Conservation (phyloP, 2,113 vertebrate genomes). For the Pao palembangensis region DNA sequence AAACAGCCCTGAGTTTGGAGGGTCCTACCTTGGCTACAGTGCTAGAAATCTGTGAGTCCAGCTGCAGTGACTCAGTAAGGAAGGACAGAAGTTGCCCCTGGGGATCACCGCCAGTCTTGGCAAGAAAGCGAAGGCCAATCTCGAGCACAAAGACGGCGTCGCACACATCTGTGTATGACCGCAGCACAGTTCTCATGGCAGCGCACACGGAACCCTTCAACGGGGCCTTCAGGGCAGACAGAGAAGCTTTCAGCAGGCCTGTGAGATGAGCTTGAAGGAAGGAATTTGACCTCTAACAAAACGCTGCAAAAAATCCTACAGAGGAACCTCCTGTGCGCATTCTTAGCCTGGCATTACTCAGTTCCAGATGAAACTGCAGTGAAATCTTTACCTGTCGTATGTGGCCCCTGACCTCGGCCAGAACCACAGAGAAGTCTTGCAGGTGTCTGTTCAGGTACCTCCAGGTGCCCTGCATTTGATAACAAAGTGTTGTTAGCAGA, state of each 20-base stretch:
- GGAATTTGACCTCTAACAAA: slow-evolving; percentile 36
- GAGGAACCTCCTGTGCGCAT: slow-evolving; percentile 13
- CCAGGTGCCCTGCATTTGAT: slow-evolving; percentile 56
- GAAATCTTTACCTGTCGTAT: slow-evolving; percentile 66
- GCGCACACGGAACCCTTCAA: slow-evolving; percentile 61
- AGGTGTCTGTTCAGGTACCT: slow-evolving; percentile 67
- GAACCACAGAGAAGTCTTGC: slow-evolving; percentile 69
- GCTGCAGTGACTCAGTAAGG: slow-evolving; percentile 63
- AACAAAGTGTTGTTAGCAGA: not conserved
- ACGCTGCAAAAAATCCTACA: slow-evolving; percentile 17
- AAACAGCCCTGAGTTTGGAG: not conserved
- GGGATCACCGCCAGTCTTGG: slow-evolving; percentile 59
- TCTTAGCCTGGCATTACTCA: slow-evolving; percentile 19
- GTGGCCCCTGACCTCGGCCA: slow-evolving; percentile 64
- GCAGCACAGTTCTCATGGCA: slow-evolving; percentile 55
- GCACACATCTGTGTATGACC: slow-evolving; percentile 69
- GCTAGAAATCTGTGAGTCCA: slow-evolving; percentile 64
- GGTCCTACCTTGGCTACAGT: slow-evolving; percentile 65
- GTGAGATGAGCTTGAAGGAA: not conserved
- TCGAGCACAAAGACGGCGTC: slow-evolving; percentile 63
- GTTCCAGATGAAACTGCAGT: slow-evolving; percentile 12
- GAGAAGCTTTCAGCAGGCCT: slow-evolving; percentile 7
- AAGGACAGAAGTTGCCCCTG: slow-evolving; percentile 48
- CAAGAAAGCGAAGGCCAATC: slow-evolving; percentile 70
- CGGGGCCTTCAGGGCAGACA: slow-evolving; percentile 42